These are phyloP conservation scores for Oplegnathus fasciatus DNA, from an alignment of 2,113 vertebrate genomes.

Conservation along the genomic window DNA sequence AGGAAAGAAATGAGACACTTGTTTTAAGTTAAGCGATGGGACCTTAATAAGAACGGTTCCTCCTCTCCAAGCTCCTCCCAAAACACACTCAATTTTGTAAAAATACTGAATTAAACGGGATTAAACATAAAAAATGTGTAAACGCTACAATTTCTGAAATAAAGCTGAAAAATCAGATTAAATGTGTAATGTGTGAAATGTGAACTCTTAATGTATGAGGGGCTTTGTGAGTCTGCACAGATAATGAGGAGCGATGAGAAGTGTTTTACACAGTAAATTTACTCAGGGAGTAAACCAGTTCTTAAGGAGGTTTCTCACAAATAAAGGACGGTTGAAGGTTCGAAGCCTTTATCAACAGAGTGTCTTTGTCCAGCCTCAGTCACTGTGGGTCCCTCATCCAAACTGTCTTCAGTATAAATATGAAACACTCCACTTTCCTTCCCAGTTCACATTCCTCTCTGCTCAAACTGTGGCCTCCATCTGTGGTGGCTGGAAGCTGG, in stretches of 20 bases:
- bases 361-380: neutral
- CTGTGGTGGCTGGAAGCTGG: slow-evolving; percentile 17
- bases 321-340: neutral
- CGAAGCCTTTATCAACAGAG: neutral
- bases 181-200: too few species aligned
- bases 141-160: too few species aligned
- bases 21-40: neutral
- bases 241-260: neutral
- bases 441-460: slow-evolving; percentile 29
- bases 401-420: slow-evolving; percentile 23
- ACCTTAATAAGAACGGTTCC: neutral
- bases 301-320: neutral
- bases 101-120: too few species aligned
- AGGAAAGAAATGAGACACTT: neutral
- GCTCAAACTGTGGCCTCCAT: slow-evolving; percentile 11
- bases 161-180: too few species aligned
- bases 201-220: too few species aligned
- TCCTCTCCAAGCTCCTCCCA: neutral
- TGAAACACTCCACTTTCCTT: slow-evolving; percentile 15
- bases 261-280: neutral
- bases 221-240: neutral
- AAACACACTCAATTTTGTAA: too few species aligned
- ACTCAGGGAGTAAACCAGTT: neutral
- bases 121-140: too few species aligned
- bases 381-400: neutral